Evolutionary conservation across 2,888 invertebrate genomes (phyloP), one percentile per base, ranked within the genome.

Genomic region (Oscheius sp.): DNA sequence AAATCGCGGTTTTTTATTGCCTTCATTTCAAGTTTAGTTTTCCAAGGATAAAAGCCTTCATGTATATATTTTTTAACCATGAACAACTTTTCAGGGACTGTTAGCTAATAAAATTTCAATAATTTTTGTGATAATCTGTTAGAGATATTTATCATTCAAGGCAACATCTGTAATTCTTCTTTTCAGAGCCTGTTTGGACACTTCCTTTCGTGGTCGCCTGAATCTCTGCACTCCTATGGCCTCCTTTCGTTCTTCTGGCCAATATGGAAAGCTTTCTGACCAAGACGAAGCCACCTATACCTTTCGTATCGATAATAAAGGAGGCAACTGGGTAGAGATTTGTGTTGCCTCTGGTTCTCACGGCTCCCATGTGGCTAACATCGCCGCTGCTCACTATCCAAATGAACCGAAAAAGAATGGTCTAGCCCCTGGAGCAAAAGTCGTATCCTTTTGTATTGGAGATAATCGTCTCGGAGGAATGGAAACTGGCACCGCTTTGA

Each of bases 331-430:
- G 0, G 88, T 97, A 65, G 96, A 98, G 89, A 91, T 98, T 57
- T 95, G 94, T 64, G 93, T 94, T 79, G 92, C 94, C 3, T 74
- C 73, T 6, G 95, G 95, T 12, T 91, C 93, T 61, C 98, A 98
- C 87, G 98, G 96, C 28, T 96, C 96, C 0, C 97, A 98, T 87
- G 98, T 98, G 3, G 94, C 96, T 0, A 93, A 94, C 8, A 98
- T 98, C 80, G 94, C 96, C 0, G 91, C 95, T 1, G 96, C 93
- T 0, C 90, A 92, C 88, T 94, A 93, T 87, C 92, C 93, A 0
- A 91, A 92, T 26, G 90, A 91, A 64, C 92, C 93, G 0, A 94
- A 94, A 80, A 90, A 91, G 74, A 94, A 95, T 88, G 98, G 98
- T 1, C 91, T 96, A 0, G 96, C 97, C 0, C 97, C 97, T 0